These are phyloP conservation scores for Caenorhabditis sp. DNA, from an alignment of 2,888 invertebrate genomes.

Conservation along the genomic window DNA sequence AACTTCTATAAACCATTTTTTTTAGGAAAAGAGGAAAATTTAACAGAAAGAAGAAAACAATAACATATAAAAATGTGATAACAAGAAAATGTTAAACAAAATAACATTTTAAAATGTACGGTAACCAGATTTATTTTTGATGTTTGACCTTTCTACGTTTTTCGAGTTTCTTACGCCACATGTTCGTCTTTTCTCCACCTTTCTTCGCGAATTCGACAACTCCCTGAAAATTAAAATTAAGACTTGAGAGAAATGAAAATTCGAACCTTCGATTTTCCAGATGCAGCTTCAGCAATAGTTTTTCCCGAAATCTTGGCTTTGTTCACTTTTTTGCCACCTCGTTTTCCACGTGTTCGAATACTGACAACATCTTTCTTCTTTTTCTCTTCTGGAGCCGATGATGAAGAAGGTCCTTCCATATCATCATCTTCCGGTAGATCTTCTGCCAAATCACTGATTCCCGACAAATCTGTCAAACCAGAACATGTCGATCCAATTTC, in stretches of 20 bases:
- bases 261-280: conserved; percentile 7
- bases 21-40: not conserved
- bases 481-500: conserved; percentile 63
- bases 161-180: conserved; percentile 68
- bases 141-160: conserved; percentile 66
- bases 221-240: no score
- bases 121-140: conserved; percentile 39
- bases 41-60: conserved; percentile 3
- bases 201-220: conserved; percentile 56
- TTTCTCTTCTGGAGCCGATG: conserved; percentile 1
- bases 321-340: conserved; percentile 58
- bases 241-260: no score
- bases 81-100: not conserved
- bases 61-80: not conserved
- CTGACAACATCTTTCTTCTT: conserved; percentile 23
- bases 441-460: conserved; percentile 64
- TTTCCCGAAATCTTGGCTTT: conserved; percentile 50
- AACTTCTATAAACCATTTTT: not conserved
- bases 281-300: conserved; percentile 39
- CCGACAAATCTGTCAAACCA: conserved; percentile 66
- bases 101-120: not conserved
- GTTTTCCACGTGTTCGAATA: conserved; percentile 47
- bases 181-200: conserved; percentile 53
- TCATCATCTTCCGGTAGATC: conserved; percentile 42
- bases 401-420: conserved; percentile 12